Evolutionary conservation across 1,140 invertebrate species (phyloP), one percentile per base, ranked within the genome.

Genomic region (Lepidostoma basale): DNA sequence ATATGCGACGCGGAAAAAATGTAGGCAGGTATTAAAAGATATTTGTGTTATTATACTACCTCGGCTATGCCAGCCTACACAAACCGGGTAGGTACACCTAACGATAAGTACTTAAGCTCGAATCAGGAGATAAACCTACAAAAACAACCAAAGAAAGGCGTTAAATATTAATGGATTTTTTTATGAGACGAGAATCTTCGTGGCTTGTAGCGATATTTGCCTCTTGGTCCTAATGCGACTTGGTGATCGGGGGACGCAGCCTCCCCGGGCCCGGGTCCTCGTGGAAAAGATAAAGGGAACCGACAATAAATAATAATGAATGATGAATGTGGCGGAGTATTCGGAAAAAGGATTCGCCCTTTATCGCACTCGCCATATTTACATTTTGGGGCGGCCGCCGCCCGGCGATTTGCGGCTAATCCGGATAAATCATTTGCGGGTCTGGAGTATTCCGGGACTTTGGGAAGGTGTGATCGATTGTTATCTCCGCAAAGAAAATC

Each of bases 301-400:
- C 52, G 25, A 56, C 52, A 56, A 56, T 56, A 56, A 30, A 56
- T 56, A 30, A 56, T 56, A 56, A 56, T 56, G 52, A 56, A 56
- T 56, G 52, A 39, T 56, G 52, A 56, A 56, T 56, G 52, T 39
- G 28, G 52, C 16, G 28, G 52, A 36, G 28, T 33, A 56, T 33
- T 33, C 26, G 52, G 52, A n/a, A 33, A 16, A 36, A 16, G 30
- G 28, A 36, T 33, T 33, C 26, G 14, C 18, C 30, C 52, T 56
- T 56, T 56, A 56, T 56, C 16, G 52, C 52, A 23, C n/a, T 56
- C 36, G 30, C 28, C 52, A 56, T 56, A 56, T 56, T 56, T 56
- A 56, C 52, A 56, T 36, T 56, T 10, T 22, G 16, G 30, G 18
- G 52, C 8, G 52, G 1, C 26, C 52, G 30, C 8, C 26, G 26